These are phyloP conservation scores for Acleris literana DNA, from an alignment of 2,888 invertebrate species.

Conservation along the genomic window DNA sequence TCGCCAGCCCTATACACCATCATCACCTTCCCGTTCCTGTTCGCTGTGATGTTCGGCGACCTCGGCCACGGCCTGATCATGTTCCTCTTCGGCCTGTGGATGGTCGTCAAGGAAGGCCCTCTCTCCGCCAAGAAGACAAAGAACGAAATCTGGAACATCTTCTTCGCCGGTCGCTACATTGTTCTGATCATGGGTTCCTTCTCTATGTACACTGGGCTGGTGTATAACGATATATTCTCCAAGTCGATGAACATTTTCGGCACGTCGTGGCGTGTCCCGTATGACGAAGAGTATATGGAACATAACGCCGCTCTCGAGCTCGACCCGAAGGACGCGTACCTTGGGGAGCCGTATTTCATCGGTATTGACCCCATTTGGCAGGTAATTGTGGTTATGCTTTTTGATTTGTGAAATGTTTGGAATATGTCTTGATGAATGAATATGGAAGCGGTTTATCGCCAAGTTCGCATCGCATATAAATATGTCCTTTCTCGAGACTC, in stretches of 20 bases:
- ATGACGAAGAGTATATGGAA: conserved; percentile 80
- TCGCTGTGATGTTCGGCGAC: conserved; percentile 98
- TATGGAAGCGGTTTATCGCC: no score
- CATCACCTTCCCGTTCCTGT: conserved; percentile 97
- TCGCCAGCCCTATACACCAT: conserved; percentile 90
- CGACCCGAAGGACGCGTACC: conserved; percentile 85
- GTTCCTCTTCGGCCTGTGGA: conserved; percentile 90
- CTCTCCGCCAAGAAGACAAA: conserved; percentile 87
- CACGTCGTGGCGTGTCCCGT: conserved; percentile 89
- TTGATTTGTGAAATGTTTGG: background rate
- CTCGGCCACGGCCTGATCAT: conserved; percentile 95
- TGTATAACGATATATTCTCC: conserved; percentile 99
- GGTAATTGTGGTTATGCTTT: conserved; percentile 56
- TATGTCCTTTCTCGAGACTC: no score
- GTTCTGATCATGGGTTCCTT: conserved; percentile 98
- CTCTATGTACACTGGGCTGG: conserved; percentile 98
- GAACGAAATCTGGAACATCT: conserved; percentile 98
- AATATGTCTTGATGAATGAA: no score
- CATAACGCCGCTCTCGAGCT: conserved; percentile 81
- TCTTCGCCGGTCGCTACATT: conserved; percentile 99
- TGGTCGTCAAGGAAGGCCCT: conserved; percentile 91
- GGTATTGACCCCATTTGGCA: conserved; percentile 94
- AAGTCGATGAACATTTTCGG: conserved; percentile 98
- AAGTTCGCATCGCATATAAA: no score
- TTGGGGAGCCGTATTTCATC: conserved; percentile 90